Conservation (phyloP, 2,113 vertebrate genomes). For the Hippocampus guttulatus region DNA sequence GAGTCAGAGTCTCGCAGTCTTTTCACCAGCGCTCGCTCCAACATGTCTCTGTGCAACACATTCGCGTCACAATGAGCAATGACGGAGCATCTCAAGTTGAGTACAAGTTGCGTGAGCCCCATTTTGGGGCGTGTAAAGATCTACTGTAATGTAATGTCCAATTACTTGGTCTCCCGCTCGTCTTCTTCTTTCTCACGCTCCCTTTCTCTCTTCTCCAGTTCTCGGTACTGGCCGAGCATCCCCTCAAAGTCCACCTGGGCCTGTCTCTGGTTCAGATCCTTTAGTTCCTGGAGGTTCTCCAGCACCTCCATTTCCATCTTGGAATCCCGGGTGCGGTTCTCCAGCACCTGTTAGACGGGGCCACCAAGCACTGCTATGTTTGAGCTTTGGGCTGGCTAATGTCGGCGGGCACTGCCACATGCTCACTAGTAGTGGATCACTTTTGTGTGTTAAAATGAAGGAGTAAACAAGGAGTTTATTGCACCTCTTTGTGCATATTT, state of each 20-base stretch:
- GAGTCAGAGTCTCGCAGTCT: conserved; percentile 84
- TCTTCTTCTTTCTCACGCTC: conserved; percentile 83
- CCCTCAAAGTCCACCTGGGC: conserved; percentile 90
- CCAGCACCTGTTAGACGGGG: conserved; percentile 79
- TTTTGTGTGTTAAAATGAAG: too few relatives aligned
- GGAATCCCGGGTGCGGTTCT: conserved; percentile 94
- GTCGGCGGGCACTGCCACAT: too few relatives aligned
- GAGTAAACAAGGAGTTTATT: too few relatives aligned
- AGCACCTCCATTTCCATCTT: conserved; percentile 97
- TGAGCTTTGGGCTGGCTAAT: background rate
- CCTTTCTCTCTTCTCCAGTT: conserved; percentile 73
- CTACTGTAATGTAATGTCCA: background rate
- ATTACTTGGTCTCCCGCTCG: conserved; percentile 83
- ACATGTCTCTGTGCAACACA: conserved; percentile 75
- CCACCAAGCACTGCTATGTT: background rate
- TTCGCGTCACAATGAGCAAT: background rate
- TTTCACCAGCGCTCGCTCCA: conserved; percentile 76
- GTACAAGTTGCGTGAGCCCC: too few relatives aligned
- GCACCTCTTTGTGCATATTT: too few relatives aligned
- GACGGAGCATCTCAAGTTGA: too few relatives aligned
- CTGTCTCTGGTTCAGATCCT: conserved; percentile 95
- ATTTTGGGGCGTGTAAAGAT: too few relatives aligned
- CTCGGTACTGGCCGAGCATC: conserved; percentile 77
- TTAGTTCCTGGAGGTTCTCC: conserved; percentile 95
- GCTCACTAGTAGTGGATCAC: too few relatives aligned